Evolutionary conservation across 2,797 vertebrate species (phyloP).

Genomic region (Halcyon smyrnensis): DNA sequence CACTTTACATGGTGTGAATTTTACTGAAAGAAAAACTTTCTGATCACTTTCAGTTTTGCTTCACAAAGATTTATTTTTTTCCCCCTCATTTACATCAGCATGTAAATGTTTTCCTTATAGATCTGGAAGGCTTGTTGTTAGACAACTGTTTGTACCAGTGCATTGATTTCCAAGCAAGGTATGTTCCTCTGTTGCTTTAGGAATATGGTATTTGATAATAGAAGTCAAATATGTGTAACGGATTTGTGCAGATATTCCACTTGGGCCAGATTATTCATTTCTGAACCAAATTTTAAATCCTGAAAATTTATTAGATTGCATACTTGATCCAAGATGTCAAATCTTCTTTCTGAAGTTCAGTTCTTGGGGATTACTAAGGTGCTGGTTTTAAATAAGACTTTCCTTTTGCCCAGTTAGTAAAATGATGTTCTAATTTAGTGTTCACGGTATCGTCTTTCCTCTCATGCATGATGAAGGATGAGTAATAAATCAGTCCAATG

Average conservation of each 20-base stretch:
- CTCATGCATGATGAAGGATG: neutral
- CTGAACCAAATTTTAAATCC: neutral
- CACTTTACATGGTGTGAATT: neutral
- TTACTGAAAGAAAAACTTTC: neutral
- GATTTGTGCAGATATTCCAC: neutral
- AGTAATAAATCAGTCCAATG: slow-evolving; percentile 1
- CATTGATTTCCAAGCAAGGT: neutral
- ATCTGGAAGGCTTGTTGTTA: neutral
- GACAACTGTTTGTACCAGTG: neutral
- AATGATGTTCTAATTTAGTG: neutral
- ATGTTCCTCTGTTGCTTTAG: neutral
- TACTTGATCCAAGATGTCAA: neutral
- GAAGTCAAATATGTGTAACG: neutral
- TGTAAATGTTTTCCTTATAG: neutral
- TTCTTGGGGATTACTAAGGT: neutral
- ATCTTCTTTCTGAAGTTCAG: neutral
- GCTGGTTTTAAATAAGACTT: neutral
- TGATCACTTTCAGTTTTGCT: neutral
- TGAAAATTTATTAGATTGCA: neutral
- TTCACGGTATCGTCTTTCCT: neutral
- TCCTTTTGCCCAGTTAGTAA: neutral
- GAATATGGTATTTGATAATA: neutral
- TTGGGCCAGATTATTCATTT: neutral
- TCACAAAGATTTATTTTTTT: neutral
- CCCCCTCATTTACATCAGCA: neutral